Percentiles rank a stretch among this genome's conserved stretches.
These are phyloP conservation scores for Apodemia hepburni DNA, from an alignment of 2,888 invertebrate species.

Conservation along the genomic window DNA sequence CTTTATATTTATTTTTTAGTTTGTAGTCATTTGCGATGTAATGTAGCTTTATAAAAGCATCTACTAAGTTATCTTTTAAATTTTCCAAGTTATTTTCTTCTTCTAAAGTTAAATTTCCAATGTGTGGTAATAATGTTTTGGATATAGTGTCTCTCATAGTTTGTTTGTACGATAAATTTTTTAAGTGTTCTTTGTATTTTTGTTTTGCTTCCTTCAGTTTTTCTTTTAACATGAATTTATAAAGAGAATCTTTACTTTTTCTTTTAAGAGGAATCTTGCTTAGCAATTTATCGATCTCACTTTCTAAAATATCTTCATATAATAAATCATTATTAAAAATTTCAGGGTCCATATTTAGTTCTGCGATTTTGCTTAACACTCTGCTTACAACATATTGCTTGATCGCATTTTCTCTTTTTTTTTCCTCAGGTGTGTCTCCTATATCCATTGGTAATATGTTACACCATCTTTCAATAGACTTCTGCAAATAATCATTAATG, in stretches of 20 bases:
- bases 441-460: slow-evolving; percentile 19
- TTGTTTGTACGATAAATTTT: slow-evolving; percentile 40
- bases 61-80: slow-evolving; percentile 50
- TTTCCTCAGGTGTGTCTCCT: slow-evolving; percentile 12
- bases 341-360: slow-evolving; percentile 3
- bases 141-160: slow-evolving; percentile 44
- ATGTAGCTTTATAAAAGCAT: slow-evolving; percentile 52
- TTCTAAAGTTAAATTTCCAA: slow-evolving; percentile 34
- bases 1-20: slow-evolving; percentile 36
- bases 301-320: background rate
- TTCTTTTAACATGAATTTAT: slow-evolving; percentile 36
- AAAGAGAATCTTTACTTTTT: slow-evolving; percentile 33
- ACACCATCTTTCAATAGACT: slow-evolving; percentile 20
- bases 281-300: slow-evolving; percentile 41
- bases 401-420: slow-evolving; percentile 9
- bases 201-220: slow-evolving; percentile 38
- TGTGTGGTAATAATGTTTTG: slow-evolving; percentile 39
- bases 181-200: slow-evolving; percentile 36
- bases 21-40: slow-evolving; percentile 38
- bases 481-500: slow-evolving; percentile 13
- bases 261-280: slow-evolving; percentile 32
- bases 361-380: slow-evolving; percentile 5
- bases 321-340: slow-evolving; percentile 6
- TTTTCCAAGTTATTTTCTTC: slow-evolving; percentile 44
- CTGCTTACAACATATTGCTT: background rate